Evolutionary conservation across 2,888 invertebrate species (phyloP), one percentile per base, ranked within the genome.

Genomic region (Acleris literana): DNA sequence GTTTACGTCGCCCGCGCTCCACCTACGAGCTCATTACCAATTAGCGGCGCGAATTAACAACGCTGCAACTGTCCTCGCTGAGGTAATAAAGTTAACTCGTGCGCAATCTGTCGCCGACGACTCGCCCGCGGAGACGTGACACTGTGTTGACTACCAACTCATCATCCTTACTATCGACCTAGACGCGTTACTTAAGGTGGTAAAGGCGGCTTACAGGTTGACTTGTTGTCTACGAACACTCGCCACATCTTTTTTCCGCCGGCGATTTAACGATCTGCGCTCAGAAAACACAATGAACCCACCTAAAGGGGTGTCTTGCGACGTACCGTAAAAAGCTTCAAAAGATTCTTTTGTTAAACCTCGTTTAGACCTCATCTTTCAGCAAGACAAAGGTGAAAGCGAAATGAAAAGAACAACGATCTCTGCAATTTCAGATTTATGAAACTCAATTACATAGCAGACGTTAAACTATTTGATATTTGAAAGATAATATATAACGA

Each of bases 1-100:
- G 85, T 83, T 87, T 83, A 84, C 80, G 80, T 88, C 91, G 91
- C 90, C 91, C 90, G 90, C 91, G 90, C 90, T 87, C 89, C 92
- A 87, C 92, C 92, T 91, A 92, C 92, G 83, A 81, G 77, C 88
- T 92, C 88, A 91, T 92, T 92, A 92, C 56, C 71, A 72, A 71
- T 72, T 71, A 72, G 69, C 67, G 66, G 58, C 63, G 86, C 85
- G 89, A 92, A 92, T 92, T 92, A 92, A 86, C 84, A 84, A 85
- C 85, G 86, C 82, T 83, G 85, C 88, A 88, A 89, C 88, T 89
- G 91, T 86, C 84, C 80, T 83, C 86, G 82, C 78, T 74, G 76
- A 70, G 75, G 86, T 87, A 88, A 88, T 91, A 89, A 91, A 87
- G 76, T 76, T 84, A 84, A 82, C 70, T 52, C 68, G 63, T 69